Evolutionary conservation across 2,888 invertebrate genomes (phyloP).

Genomic region (Synergus laeviventris): DNA sequence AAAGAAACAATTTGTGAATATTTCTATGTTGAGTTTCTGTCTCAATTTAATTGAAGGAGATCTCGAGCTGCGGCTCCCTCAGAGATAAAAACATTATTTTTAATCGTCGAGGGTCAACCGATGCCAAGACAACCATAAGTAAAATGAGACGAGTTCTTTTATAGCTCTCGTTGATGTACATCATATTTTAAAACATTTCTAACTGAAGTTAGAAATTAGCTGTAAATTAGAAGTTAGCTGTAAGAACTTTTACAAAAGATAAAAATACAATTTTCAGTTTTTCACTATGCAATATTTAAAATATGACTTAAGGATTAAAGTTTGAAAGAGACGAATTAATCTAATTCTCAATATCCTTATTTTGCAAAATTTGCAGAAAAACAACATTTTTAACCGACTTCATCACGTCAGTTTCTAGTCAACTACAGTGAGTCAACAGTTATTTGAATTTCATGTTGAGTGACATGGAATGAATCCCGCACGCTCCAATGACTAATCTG

Average conservation of each 20-base stretch:
- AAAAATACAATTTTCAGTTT: no score
- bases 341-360: no score
- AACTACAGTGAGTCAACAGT: neutral
- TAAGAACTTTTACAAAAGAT: no score
- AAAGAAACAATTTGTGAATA: neutral
- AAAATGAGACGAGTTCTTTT: conserved; percentile 26
- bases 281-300: no score
- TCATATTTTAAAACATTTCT: neutral
- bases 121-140: conserved; percentile 36
- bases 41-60: conserved; percentile 2
- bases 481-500: conserved; percentile 23
- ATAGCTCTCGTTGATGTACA: conserved; percentile 19
- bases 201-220: neutral
- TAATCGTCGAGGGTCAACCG: conserved; percentile 39
- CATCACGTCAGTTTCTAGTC: neutral
- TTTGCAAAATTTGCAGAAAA: no score
- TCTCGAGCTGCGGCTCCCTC: conserved; percentile 48
- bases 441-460: neutral
- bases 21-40: neutral
- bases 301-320: no score
- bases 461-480: neutral
- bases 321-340: no score
- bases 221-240: no score
- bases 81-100: conserved; percentile 42
- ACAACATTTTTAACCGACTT: no score